These are phyloP conservation scores for Trachelus tabidus DNA, from an alignment of 2,888 invertebrate genomes.

Conservation along the genomic window DNA sequence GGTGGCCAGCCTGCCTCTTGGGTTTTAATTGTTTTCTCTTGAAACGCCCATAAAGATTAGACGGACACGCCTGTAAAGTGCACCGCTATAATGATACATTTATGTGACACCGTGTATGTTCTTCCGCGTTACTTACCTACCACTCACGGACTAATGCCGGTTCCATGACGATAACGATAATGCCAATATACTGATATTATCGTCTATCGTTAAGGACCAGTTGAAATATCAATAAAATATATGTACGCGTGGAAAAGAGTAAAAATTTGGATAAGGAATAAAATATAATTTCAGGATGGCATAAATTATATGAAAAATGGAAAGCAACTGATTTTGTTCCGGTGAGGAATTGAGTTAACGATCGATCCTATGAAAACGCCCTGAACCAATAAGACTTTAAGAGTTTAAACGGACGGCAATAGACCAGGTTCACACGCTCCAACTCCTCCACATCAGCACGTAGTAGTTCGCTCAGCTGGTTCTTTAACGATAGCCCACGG, in stretches of 20 bases:
- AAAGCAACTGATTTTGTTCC: not conserved
- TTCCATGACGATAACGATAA: not conserved
- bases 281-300: not conserved
- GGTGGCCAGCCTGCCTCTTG: not conserved
- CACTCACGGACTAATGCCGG: not conserved
- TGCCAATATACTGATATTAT: not conserved
- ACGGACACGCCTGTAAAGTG: not conserved
- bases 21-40: not conserved
- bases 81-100: not conserved
- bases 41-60: slow-evolving; percentile 3
- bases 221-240: not conserved
- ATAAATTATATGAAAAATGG: not conserved
- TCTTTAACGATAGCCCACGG: not conserved
- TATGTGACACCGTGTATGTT: not conserved
- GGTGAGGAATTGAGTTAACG: not conserved
- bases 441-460: not conserved
- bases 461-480: not conserved
- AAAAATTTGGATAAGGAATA: not conserved
- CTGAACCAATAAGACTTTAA: not conserved
- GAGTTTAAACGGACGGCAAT: not conserved
- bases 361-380: not conserved
- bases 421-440: not conserved
- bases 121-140: not conserved
- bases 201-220: not conserved
- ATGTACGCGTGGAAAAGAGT: not conserved